Conservation (phyloP, 1,140 invertebrate species). For the Vanessa tameamea region DNA sequence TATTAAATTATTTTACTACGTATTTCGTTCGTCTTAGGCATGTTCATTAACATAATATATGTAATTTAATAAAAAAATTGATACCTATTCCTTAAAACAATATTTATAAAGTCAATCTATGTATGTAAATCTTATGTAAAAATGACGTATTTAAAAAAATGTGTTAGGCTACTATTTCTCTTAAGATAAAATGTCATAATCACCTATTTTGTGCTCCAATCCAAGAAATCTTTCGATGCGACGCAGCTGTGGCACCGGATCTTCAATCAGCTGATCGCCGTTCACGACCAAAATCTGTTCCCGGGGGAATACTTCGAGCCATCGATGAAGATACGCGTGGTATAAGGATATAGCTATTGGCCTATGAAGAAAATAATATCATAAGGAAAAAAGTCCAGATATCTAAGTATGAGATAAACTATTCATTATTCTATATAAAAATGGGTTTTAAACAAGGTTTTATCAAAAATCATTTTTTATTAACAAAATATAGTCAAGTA, state of each 20-base stretch:
- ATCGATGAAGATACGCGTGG: conserved; percentile 90
- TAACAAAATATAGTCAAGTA: background rate
- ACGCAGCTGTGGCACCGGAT: conserved; percentile 94
- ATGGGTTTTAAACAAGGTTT: background rate
- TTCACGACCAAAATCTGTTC: conserved; percentile 97
- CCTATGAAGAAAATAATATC: conserved; percentile 50
- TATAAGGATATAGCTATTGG: conserved; percentile 92
- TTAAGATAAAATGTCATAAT: background rate
- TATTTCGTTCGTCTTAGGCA: too few relatives aligned
- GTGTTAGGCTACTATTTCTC: background rate
- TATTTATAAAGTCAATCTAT: too few relatives aligned
- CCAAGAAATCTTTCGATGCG: conserved; percentile 94
- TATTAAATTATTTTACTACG: too few relatives aligned
- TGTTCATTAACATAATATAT: too few relatives aligned
- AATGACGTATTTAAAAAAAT: too few relatives aligned
- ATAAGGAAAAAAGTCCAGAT: background rate
- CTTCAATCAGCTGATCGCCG: conserved; percentile 96
- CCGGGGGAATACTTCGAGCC: conserved; percentile 93
- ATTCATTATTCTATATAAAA: too few relatives aligned
- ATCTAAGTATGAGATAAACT: background rate
- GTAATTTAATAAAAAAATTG: too few relatives aligned
- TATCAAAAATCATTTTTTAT: background rate
- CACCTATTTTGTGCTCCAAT: conserved; percentile 83
- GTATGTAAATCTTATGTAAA: too few relatives aligned
- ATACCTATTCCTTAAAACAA: too few relatives aligned